Percentiles rank a stretch among this genome's conserved stretches.
These are phyloP conservation scores for Epicampocera succincta DNA, from an alignment of 2,888 invertebrate species.

Conservation along the genomic window DNA sequence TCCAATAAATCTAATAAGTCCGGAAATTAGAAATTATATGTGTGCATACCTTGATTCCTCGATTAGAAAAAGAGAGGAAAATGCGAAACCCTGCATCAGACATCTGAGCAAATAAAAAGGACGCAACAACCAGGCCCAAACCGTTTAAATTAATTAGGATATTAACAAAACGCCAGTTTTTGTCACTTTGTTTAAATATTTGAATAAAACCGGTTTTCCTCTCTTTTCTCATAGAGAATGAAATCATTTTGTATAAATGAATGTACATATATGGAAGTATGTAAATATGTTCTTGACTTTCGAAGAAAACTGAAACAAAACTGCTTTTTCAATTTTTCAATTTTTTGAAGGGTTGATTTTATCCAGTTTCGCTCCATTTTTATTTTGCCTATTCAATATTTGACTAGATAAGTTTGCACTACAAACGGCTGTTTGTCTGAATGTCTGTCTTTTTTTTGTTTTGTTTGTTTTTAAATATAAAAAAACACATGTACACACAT, in stretches of 20 bases:
- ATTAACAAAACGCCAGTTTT: too few species aligned
- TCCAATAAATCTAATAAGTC: too few species aligned
- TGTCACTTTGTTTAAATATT: too few species aligned
- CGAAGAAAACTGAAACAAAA: neutral
- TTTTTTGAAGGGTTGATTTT: conserved; percentile 17
- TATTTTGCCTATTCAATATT: conserved; percentile 39
- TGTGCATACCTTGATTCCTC: too few species aligned
- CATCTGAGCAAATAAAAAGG: too few species aligned
- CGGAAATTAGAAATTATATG: too few species aligned
- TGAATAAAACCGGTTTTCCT: too few species aligned
- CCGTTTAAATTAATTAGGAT: too few species aligned
- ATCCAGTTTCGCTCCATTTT: conserved; percentile 33
- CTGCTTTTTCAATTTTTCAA: conserved; percentile 1
- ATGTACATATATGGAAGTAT: neutral
- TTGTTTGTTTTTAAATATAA: neutral
- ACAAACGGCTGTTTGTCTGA: neutral
- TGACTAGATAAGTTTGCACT: neutral
- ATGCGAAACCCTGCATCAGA: neutral
- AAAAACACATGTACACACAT: neutral
- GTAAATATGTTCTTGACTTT: neutral
- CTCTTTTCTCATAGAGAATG: too few species aligned
- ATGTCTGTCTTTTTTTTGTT: neutral
- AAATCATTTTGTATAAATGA: neutral
- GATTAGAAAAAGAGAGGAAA: too few species aligned
- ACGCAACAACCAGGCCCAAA: too few species aligned